Base-by-base conservation (phyloP, 2,888 invertebrate species). In the Cylloceria caligata region DNA sequence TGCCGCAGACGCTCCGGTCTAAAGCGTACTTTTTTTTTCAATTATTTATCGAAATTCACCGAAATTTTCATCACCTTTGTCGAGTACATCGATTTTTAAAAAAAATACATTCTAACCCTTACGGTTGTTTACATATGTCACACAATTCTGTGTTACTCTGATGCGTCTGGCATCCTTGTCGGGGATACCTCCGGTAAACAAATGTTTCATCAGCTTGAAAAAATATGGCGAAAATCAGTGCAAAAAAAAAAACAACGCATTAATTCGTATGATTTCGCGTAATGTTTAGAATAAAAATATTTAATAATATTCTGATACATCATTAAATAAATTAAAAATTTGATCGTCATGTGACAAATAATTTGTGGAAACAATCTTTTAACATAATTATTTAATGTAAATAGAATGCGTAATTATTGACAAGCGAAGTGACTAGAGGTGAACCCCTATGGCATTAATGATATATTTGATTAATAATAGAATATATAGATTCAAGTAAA, bases 21-120 rank as follows among this genome's bases (percentile, higher is more conserved):
- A 68, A 55, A 42, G 39, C 75, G 34, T 76, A 69, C 45, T 52
- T 67, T 75, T 75, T 27, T 71, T 45, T 76, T 81, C 36, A n/a
- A 76, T 67, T 79, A 71, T 82, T 79, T 80, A 83, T 83, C 64
- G 78, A 69, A 80, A 68, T 55, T 7, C 47, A 55, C 72, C 16
- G 55, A 80, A 80, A 76, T 55, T 75, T 76, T 30, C 52, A 47
- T 68, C 45, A 24, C 42, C 27, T 62, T 67, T 13, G 67, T 55
- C 68, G 42, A 47, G 6, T 55, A 55, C 73, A 67, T 45, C 21
- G 52, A n/a, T 77, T 81, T 72, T 73, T 76, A 0, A 19, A 9
- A 39, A 19, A 55, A 42, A 39, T 52, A 55, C 19, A 57, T 57
- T n/a, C 55, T n/a, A 45, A 13, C 27, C 16, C 36, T 13, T 34